Evolutionary conservation across 2,888 invertebrate genomes (phyloP).

Genomic region (Heliconius ismenius): DNA sequence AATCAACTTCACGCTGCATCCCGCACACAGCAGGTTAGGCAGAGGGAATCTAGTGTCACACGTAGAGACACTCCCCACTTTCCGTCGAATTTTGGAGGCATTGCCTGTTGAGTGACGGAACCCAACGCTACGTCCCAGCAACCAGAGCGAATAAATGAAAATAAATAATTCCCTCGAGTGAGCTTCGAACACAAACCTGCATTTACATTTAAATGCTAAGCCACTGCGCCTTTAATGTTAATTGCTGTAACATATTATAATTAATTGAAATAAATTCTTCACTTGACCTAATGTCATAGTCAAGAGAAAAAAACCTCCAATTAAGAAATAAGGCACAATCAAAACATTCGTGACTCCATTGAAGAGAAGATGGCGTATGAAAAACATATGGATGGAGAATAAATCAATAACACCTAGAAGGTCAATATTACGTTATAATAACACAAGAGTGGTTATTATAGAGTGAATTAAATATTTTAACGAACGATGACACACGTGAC

Average conservation of each 20-base stretch:
- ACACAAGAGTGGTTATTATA: slow-evolving; percentile 5
- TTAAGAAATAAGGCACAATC: neutral
- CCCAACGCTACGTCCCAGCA: neutral
- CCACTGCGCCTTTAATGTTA: neutral
- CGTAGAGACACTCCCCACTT: neutral
- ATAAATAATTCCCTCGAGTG: neutral
- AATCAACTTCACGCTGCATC: too few relatives aligned
- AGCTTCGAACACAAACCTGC: neutral
- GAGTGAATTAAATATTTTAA: slow-evolving; percentile 21
- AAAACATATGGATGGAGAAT: neutral
- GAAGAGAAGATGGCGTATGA: slow-evolving; percentile 4
- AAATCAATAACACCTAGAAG: slow-evolving; percentile 22
- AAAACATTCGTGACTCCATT: slow-evolving; percentile 9
- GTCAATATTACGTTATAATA: slow-evolving; percentile 27
- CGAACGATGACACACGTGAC: slow-evolving; percentile 22
- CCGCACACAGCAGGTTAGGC: too few relatives aligned
- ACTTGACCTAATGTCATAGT: neutral
- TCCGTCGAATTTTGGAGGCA: neutral
- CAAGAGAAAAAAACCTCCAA: neutral
- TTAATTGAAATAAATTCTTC: slow-evolving; percentile 9
- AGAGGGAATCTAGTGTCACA: too few relatives aligned
- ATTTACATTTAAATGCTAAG: neutral
- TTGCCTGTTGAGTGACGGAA: neutral
- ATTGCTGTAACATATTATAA: neutral
- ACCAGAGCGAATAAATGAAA: neutral